These are phyloP conservation scores for Eilema griseolum DNA, from an alignment of 2,888 invertebrate species.

Conservation along the genomic window DNA sequence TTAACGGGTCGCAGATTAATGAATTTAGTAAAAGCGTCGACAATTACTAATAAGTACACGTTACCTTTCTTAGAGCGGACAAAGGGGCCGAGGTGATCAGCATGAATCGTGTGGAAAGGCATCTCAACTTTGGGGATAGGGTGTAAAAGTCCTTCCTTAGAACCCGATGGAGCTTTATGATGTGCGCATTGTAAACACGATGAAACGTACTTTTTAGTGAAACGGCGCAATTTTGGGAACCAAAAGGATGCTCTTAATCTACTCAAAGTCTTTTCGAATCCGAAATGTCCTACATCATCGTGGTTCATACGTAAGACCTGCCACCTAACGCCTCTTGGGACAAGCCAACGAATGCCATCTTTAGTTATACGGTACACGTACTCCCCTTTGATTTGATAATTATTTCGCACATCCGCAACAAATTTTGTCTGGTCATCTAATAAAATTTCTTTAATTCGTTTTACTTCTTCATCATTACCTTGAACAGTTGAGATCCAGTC, in stretches of 20 bases:
- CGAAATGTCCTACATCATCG: constrained; percentile 45
- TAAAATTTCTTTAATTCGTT: constrained; percentile 28
- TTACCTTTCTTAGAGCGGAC: too few species aligned
- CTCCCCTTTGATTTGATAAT: constrained; percentile 40
- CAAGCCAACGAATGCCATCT: constrained; percentile 39
- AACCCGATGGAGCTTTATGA: constrained; percentile 27
- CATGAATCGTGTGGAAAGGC: constrained; percentile 1
- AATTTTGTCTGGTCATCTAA: constrained; percentile 19
- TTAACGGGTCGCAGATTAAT: too few species aligned
- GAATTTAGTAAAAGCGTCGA: too few species aligned
- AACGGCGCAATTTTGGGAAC: constrained; percentile 19
- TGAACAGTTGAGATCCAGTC: constrained; percentile 41
- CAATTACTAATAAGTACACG: too few species aligned
- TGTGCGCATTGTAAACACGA: constrained; percentile 22
- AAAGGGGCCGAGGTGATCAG: not conserved
- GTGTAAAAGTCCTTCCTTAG: constrained; percentile 21
- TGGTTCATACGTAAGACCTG: constrained; percentile 42
- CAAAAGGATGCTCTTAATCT: constrained; percentile 14
- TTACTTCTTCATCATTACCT: constrained; percentile 33
- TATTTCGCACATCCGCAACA: constrained; percentile 30
- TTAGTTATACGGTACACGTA: constrained; percentile 16
- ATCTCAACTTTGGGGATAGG: not conserved
- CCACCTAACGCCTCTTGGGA: constrained; percentile 44
- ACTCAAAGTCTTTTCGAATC: constrained; percentile 39
- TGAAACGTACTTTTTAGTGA: constrained; percentile 21